Base-by-base conservation (phyloP, 2,113 vertebrate genomes). In the Micronycteris hirsuta region DNA sequence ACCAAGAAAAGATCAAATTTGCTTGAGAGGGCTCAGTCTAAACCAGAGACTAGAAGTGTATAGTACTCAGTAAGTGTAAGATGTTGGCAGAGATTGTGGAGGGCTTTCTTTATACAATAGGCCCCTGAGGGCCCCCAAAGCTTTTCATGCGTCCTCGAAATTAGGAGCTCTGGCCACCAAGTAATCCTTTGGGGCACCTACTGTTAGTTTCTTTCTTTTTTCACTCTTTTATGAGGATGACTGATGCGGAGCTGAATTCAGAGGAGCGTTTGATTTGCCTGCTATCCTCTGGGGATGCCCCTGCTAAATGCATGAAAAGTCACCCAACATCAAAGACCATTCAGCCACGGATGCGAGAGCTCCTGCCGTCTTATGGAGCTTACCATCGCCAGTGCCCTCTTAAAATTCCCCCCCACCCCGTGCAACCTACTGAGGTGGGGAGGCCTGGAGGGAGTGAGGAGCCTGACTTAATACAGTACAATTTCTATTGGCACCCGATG, bases 401-500 rank as follows among this genome's bases (percentile, higher is more conserved):
- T 43, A 78, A 92, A 84, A 91, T 31, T 36, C n/a, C 36, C 26
- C 84, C 45, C 43, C 19, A 19, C 20, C 92, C 67, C 61, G 61
- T 36, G 52, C 89, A n/a, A 71, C 52, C 33, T 2, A 16, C 26
- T 78, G 49, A 31, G 52, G 73, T 52, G 2, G 71, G 61, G 52
- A 70, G 52, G 22, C 4, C 16, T 14, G 58, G 43, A 67, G 24
- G 36, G 38, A 91, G 61, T 13, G 26, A 28, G 14, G 85, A 19
- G 13, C 20, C 9, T 7, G 22, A 13, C 47, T 96, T 85, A 91
- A 76, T 31, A 89, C 38, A 13, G 3, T 16, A 33, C 58, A 86
- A 78, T 65, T 95, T 93, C 96, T 54, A 84, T 47, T 77, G 74
- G 80, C 92, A 93, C 83, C 5, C 5, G 38, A 47, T 98, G 88